Evolutionary conservation across 2,113 vertebrate genomes (phyloP).

Genomic region (Pteropus alecto): DNA sequence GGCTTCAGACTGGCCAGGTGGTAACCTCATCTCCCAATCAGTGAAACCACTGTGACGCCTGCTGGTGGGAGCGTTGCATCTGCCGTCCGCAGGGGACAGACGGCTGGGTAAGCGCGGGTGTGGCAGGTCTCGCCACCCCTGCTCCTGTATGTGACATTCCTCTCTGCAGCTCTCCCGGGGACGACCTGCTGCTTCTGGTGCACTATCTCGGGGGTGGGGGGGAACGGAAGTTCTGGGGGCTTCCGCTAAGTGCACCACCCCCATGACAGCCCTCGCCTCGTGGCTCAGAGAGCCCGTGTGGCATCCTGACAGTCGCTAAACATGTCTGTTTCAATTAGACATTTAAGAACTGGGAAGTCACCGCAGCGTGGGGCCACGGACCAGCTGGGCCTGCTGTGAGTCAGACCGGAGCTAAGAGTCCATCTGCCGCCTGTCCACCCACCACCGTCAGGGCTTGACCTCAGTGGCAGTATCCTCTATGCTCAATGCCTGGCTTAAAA

Average conservation of each 20-base stretch:
- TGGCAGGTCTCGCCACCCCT: rapidly evolving
- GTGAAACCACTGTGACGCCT: background rate
- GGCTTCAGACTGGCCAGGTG: background rate
- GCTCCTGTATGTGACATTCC: background rate
- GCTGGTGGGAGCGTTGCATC: no score
- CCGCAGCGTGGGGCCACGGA: rapidly evolving
- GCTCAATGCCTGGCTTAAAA: background rate
- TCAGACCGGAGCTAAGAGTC: background rate
- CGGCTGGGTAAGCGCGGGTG: rapidly evolving
- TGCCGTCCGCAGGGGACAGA: background rate
- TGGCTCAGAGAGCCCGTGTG: no score
- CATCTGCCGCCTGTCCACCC: background rate
- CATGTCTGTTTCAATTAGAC: rapidly evolving
- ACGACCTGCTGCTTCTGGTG: background rate
- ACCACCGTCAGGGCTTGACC: background rate
- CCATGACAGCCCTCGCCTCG: rapidly evolving
- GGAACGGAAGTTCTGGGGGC: no score
- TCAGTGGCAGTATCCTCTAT: rapidly evolving
- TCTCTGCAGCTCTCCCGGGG: background rate
- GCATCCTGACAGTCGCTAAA: background rate
- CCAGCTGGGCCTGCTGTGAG: background rate
- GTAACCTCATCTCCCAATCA: background rate
- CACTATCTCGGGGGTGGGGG: background rate
- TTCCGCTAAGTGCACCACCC: rapidly evolving
- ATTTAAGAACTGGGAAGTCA: background rate